Evolutionary conservation across 2,888 invertebrate genomes (phyloP).

Genomic region (Tenthredo scrophulariae): DNA sequence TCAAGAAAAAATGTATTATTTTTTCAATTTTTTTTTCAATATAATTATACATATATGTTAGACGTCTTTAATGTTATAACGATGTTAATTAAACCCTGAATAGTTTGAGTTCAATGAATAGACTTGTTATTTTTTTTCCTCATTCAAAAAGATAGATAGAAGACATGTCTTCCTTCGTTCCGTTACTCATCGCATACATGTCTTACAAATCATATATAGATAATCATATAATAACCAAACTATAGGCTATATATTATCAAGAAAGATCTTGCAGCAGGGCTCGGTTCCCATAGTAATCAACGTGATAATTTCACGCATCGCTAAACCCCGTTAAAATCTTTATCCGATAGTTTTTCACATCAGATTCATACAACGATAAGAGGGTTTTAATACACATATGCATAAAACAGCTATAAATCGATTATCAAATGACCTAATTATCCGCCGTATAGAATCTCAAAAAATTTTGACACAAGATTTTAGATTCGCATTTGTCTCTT

Average conservation of each 20-base stretch:
- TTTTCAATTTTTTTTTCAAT: too few species aligned
- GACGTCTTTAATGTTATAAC: neutral
- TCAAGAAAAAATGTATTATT: too few species aligned
- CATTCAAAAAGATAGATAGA: neutral
- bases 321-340: slow-evolving; percentile 6
- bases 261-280: slow-evolving; percentile 1
- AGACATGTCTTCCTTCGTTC: neutral
- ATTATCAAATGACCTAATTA: too few species aligned
- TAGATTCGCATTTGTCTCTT: too few species aligned
- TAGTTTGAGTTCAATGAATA: neutral
- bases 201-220: neutral
- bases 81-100: neutral
- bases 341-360: neutral
- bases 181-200: neutral
- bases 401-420: too few species aligned
- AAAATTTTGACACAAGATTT: too few species aligned
- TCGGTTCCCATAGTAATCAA: slow-evolving; percentile 16
- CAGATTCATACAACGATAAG: neutral
- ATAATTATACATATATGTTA: neutral
- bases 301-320: slow-evolving; percentile 21
- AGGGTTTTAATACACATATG: neutral
- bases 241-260: neutral
- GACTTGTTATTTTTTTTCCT: neutral
- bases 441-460: too few species aligned
- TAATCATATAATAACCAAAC: slow-evolving; percentile 1